Evolutionary conservation across 2,888 invertebrate genomes (phyloP).

Genomic region (Tiliacea aurago): DNA sequence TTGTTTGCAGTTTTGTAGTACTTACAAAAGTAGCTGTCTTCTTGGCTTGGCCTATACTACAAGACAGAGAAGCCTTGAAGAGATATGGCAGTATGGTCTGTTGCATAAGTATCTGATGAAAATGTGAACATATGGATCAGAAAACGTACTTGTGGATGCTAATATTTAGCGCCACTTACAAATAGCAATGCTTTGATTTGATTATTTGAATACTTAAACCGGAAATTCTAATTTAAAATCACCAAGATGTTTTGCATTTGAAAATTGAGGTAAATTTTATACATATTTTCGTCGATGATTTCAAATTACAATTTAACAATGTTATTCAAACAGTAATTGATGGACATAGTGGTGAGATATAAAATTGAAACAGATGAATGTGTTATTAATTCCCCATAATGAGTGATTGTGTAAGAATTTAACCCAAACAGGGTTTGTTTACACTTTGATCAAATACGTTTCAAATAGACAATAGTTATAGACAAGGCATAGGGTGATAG

Average conservation of each 20-base stretch:
- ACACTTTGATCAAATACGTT: neutral
- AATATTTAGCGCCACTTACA: too few species aligned
- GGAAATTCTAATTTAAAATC: neutral
- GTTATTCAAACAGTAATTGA: neutral
- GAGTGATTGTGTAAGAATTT: neutral
- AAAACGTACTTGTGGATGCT: neutral
- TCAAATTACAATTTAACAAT: neutral
- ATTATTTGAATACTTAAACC: neutral
- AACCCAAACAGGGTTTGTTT: too few species aligned
- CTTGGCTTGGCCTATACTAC: neutral
- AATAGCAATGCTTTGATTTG: neutral
- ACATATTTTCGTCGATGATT: neutral
- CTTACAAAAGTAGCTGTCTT: neutral
- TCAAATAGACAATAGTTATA: neutral
- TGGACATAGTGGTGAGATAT: neutral
- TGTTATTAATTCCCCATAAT: neutral
- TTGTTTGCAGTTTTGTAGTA: constrained; percentile 1
- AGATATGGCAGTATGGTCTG: neutral
- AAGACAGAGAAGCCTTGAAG: neutral
- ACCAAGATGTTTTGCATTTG: too few species aligned
- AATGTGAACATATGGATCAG: neutral
- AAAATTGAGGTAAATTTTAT: neutral
- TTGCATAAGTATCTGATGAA: neutral
- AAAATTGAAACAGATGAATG: neutral
- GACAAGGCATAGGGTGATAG: neutral